phyloP scores from a whole-genome alignment of 2,888 invertebrate species.

The Lysandra bellargus region DNA sequence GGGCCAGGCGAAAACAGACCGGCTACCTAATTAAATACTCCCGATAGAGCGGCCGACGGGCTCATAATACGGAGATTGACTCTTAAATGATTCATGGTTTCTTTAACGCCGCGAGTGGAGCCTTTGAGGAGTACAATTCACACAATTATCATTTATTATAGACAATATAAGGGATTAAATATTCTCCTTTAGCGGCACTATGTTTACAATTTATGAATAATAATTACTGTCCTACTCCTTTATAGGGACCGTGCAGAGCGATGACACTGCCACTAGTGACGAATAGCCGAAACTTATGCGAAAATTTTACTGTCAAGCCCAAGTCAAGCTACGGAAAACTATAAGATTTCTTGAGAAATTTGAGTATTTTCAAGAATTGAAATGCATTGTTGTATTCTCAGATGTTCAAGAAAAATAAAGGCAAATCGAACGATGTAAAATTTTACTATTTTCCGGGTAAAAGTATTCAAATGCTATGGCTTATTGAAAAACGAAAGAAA shows the following conservation, averaged over 20 bases:
- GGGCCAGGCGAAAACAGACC: conserved; percentile 68
- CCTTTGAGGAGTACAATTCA: not conserved
- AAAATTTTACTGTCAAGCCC: no score
- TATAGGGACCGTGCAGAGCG: not conserved
- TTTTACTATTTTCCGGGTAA: no score
- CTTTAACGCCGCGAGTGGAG: conserved; percentile 28
- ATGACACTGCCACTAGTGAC: no score
- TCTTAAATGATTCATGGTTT: conserved; percentile 42
- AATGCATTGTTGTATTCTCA: no score
- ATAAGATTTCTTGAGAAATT: no score
- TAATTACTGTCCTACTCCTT: not conserved
- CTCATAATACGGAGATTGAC: conserved; percentile 51
- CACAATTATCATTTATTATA: conserved; percentile 14
- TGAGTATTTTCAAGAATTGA: no score
- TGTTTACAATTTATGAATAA: not conserved
- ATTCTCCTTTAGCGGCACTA: not conserved
- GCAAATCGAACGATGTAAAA: no score
- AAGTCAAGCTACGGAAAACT: no score
- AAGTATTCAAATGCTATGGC: no score
- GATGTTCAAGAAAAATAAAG: no score
- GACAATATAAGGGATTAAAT: not conserved
- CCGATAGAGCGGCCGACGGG: conserved; percentile 50
- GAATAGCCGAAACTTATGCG: no score
- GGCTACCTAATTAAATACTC: conserved; percentile 74
- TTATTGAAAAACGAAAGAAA: no score